Base-by-base conservation (phyloP, 2,888 invertebrate genomes). In the Euclidia mi region DNA sequence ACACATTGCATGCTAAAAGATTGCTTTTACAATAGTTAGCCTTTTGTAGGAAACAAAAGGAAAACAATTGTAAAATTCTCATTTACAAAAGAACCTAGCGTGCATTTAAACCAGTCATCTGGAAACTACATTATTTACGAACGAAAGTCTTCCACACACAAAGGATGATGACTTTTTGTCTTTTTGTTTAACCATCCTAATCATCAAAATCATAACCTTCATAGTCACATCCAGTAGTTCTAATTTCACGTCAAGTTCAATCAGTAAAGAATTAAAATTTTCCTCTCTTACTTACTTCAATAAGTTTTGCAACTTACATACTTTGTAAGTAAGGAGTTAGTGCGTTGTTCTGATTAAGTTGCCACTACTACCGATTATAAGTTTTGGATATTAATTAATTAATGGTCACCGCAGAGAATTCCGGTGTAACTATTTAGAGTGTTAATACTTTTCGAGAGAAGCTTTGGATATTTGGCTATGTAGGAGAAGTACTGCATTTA, bases 261-360 rank as follows among this genome's bases (percentile, higher is more conserved):
- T 70, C 67, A 64, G 56, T 67, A 55, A 67, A 67, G 72, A 73
- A 65, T 65, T 73, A 59, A 72, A 67, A 62, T 70, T 72, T 57
- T 47, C 45, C 52, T 41, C 53, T 56, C 38, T 34, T 57, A 40
- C 56, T 37, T 62, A 61, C 65, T 63, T 38, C 46, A 57, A 60
- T 56, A 65, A 72, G 32, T 65, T 48, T 61, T 43, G 35, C 38
- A 53, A 48, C 53, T 65, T 43, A 49, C 57, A 47, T 51, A 53
- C 53, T 71, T 60, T 31, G 29, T 28, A 45, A 56, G 48, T 34
- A 15, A 32, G 10, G 18, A 20, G 46, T 51, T 47, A 59, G 32
- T 56, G 20, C 44, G 32, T 38, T 56, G 44, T 70, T 32, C 17
- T 35, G 31, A 58, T 70, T 49, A 58, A 60, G 11, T 53, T 50